Evolutionary conservation across 37 sponge, comb jelly and placozoan genomes (phyloP).

Genomic region (Crambe crambe): DNA sequence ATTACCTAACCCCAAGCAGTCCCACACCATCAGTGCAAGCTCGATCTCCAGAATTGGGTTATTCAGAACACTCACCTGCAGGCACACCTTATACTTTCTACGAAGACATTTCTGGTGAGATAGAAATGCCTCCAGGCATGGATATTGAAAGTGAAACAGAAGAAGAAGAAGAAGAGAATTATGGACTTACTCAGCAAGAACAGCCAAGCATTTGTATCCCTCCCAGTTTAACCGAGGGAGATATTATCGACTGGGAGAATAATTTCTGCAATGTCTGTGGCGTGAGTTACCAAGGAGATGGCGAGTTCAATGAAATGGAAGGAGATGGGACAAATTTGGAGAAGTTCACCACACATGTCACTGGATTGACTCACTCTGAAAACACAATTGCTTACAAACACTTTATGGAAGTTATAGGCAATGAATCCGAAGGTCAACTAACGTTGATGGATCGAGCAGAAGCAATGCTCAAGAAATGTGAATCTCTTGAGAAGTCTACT

Average conservation of each 20-base stretch:
- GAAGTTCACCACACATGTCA: neutral
- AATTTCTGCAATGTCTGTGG: constrained; percentile 33
- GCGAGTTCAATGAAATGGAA: neutral
- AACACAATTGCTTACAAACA: neutral
- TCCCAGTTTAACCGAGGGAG: neutral
- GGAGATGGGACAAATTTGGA: neutral
- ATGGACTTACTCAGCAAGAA: neutral
- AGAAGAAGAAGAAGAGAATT: neutral
- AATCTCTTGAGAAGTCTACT: neutral
- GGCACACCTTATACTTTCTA: neutral
- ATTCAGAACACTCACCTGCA: too few species aligned
- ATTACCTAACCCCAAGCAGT: too few species aligned
- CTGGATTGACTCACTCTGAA: neutral
- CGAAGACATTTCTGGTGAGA: neutral
- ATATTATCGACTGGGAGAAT: constrained; percentile 1
- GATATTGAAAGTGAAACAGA: neutral
- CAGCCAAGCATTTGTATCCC: too few species aligned
- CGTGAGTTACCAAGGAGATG: neutral
- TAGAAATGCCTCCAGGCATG: neutral
- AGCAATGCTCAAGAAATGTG: neutral
- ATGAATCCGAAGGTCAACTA: neutral
- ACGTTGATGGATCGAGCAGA: neutral
- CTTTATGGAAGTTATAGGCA: neutral
- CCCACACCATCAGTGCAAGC: neutral
- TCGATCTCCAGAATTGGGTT: too few species aligned